These are phyloP conservation scores for Microtus californicus DNA, from an alignment of 2,797 vertebrate species.

Conservation along the genomic window DNA sequence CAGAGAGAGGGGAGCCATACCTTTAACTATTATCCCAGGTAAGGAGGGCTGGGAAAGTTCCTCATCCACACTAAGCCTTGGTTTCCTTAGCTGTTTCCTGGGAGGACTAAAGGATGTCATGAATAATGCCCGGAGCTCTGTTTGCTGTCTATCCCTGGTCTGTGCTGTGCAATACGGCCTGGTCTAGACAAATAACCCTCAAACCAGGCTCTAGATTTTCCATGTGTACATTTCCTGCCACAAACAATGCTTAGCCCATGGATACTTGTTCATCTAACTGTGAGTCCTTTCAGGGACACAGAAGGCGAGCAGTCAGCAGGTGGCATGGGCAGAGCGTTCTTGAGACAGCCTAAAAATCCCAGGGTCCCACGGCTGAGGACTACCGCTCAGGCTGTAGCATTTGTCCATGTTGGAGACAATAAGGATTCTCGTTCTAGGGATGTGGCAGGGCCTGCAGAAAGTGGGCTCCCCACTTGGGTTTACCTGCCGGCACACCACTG, in stretches of 20 bases:
- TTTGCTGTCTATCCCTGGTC: background rate
- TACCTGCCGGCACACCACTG: background rate
- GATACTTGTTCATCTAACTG: background rate
- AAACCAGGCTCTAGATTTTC: background rate
- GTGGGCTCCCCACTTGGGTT: no score
- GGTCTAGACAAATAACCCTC: background rate
- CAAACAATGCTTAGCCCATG: background rate
- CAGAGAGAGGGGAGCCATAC: background rate
- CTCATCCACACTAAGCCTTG: background rate
- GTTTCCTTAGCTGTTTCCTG: background rate
- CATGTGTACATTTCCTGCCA: background rate
- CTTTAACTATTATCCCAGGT: background rate
- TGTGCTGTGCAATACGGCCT: background rate
- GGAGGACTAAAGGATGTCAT: background rate
- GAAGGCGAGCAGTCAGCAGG: background rate
- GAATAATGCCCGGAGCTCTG: background rate
- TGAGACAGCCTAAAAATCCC: background rate
- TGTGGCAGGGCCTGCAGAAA: background rate
- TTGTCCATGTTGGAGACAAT: accelerated
- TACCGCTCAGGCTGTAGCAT: background rate
- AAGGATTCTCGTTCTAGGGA: accelerated
- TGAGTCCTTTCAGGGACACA: background rate
- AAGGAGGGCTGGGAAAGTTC: no score
- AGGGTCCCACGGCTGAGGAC: background rate
- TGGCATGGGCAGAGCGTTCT: background rate